phyloP scores from a whole-genome alignment of 2,888 invertebrate species.

The Drosophila leonis region DNA sequence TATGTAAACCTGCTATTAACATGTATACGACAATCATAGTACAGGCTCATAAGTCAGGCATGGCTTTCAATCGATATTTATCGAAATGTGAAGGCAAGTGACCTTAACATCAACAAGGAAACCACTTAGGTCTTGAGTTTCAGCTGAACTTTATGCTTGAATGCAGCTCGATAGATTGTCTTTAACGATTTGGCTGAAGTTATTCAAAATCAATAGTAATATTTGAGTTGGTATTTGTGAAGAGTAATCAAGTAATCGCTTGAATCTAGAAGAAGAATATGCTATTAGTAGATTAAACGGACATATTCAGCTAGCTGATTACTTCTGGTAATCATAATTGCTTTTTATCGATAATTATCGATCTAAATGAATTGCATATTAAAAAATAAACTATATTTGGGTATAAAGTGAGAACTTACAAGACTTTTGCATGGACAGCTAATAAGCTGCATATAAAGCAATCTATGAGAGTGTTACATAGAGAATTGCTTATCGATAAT shows the following conservation, averaged over 20 bases:
- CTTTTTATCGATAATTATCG: background rate
- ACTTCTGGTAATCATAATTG: background rate
- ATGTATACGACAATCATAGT: background rate
- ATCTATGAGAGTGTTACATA: too few species aligned
- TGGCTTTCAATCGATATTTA: conserved; percentile 3
- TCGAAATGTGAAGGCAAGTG: conserved; percentile 4
- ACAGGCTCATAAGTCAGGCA: background rate
- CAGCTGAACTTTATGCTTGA: background rate
- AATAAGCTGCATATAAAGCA: too few species aligned
- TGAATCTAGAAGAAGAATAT: background rate
- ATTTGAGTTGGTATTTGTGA: background rate
- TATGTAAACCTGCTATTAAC: conserved; percentile 1
- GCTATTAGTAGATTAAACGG: background rate
- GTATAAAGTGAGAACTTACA: too few species aligned
- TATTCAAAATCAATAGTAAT: background rate
- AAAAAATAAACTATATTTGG: too few species aligned
- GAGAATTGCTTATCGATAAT: too few species aligned
- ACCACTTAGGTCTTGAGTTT: background rate
- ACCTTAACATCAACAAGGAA: background rate
- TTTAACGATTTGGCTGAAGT: background rate
- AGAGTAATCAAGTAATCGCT: background rate
- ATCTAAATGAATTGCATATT: background rate
- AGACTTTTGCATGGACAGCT: too few species aligned
- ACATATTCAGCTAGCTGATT: background rate
- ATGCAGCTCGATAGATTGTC: too few species aligned